Evolutionary conservation across 2,888 invertebrate genomes (phyloP), one percentile per base, ranked within the genome.

Genomic region (Troilus luridus): DNA sequence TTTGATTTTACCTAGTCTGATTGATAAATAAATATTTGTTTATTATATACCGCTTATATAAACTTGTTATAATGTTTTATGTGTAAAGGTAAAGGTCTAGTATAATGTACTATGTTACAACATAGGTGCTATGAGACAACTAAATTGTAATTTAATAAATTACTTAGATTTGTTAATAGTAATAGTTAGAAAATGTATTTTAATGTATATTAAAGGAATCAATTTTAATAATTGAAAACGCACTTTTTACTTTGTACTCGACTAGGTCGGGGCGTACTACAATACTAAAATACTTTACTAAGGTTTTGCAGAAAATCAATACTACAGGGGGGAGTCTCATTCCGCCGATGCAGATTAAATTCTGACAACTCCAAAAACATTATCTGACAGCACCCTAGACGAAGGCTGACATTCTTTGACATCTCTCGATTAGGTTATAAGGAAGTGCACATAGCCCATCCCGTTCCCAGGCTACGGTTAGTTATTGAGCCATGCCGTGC

Each of bases 401-500:
- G 27, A 77, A 77, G 27, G 41, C 24, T 17, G 72, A 67, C 67
- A 67, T 5, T 17, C 7, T 7, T 41, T 41, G 41, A 17, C 41
- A 77, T 77, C 27, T 77, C 41, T 19, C 8, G 72, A 77, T 77
- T 0, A 77, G 0, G 27, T 2, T 41, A 41, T 17, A 41, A 27
- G 41, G 72, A 41, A 77, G 41, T 77, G 41, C 41, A 77, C 41
- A 77, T 17, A 8, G 27, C 27, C 72, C 12, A 77, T 67, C 72
- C 72, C 41, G 41, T 8, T 77, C 41, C 72, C 72, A 41, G 1
- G 27, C 1, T 77, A 8, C 72, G 41, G 72, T 77, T 27, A 77
- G 72, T 77, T 77, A 77, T 77, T 41, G 72, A 77, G 72, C 72
- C 72, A 77, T 77, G 72, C 27, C 72, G 14, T 41, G 72, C 72